These are phyloP conservation scores for Podarcis cretensis DNA, from an alignment of 2,113 vertebrate species.

Conservation along the genomic window DNA sequence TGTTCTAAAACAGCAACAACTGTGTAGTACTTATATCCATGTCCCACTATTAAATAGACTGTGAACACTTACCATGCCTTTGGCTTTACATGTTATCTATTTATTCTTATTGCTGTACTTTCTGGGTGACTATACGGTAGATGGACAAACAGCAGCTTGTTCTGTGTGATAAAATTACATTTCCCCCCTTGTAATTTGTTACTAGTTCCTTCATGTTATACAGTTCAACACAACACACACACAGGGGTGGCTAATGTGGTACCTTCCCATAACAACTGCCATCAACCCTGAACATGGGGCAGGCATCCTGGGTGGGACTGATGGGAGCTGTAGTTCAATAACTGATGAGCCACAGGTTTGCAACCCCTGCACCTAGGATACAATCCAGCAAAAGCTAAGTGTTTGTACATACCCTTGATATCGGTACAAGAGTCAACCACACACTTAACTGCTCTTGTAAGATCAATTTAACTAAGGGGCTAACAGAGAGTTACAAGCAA, in stretches of 20 bases:
- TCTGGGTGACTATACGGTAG: slow-evolving; percentile 5
- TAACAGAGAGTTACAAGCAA: not conserved
- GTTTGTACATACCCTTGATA: not conserved
- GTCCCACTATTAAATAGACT: slow-evolving; percentile 70
- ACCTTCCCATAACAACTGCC: no score
- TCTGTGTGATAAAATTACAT: no score
- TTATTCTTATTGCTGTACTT: slow-evolving; percentile 25
- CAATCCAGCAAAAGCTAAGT: not conserved
- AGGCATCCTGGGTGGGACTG: no score
- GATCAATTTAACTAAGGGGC: not conserved
- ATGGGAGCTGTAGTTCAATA: no score
- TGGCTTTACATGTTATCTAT: slow-evolving; percentile 59
- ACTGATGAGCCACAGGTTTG: no score
- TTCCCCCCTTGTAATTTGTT: not conserved
- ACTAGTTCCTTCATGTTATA: not conserved
- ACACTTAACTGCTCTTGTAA: not conserved
- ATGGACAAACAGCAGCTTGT: not conserved
- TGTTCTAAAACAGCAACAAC: slow-evolving; percentile 53
- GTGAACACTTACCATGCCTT: slow-evolving; percentile 60
- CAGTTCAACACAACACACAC: not conserved
- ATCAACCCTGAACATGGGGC: no score
- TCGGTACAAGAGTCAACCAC: not conserved
- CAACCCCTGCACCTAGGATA: no score
- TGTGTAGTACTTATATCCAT: slow-evolving; percentile 66
- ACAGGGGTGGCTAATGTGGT: no score